Evolutionary conservation across 2,113 vertebrate genomes (phyloP), one percentile per base, ranked within the genome.

Genomic region (Antennarius striatus): DNA sequence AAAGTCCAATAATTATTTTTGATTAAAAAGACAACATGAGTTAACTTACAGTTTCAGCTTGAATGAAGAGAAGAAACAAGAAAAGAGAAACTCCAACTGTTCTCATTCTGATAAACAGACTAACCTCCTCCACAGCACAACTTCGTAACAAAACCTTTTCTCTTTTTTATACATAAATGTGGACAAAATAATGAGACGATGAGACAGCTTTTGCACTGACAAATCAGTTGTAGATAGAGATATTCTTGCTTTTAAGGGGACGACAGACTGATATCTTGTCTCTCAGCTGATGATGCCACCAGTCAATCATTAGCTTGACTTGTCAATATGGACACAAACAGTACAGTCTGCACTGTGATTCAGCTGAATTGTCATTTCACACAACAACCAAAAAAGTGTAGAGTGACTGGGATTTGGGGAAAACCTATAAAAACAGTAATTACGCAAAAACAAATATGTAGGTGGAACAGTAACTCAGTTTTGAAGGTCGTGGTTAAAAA

Each of bases 281-380:
- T 5, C 4, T 36, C 3, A 4, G 10, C 59, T 16, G 36, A 2
- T 48, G 32, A 48, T 1, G 11, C 13, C 58, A 47, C 14, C 63
- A n/a, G 46, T 73, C 59, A 81, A 76, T 86, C 57, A 75, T 86
- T 73, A 76, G 52, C 77, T 40, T 2, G n/a, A 29, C 46, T 32
- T 0, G 10, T 55, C 62, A 53, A 6, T 32, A 3, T 53, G 3
- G 32, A 49, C 16, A 57, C n/a, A 52, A 30, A 57, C 22, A 40
- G 63, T 22, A 1, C 32, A 36, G 32, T 36, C 32, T 36, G 32
- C 32, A 36, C 32, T 2, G 32, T 36, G 32, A 36, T 7, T 36
- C 32, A 36, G 5, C 32, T 36, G 32, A 36, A 36, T 7, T 36
- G 32, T 7, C 32, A 36, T 36, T 36, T 36, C 32, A 36, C 32